Percentiles rank a stretch among this genome's conserved stretches.
These are phyloP conservation scores for Drosophila ananassae DNA, from an alignment of 1,140 invertebrate genomes.

Conservation along the genomic window DNA sequence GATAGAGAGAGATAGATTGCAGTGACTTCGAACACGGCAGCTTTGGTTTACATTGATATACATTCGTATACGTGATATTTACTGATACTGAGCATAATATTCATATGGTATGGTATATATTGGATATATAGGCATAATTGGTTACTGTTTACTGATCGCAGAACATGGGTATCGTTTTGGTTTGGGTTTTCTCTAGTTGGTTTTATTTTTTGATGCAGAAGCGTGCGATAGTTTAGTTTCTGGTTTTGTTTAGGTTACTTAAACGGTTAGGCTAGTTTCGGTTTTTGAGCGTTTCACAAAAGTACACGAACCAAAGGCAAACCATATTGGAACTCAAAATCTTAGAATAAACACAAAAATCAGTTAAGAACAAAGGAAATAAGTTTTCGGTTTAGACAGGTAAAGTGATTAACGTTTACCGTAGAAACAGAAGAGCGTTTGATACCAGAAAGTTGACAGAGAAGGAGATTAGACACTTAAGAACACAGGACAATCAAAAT, in stretches of 20 bases:
- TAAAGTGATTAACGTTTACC: slow-evolving; percentile 32
- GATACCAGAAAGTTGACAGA: slow-evolving; percentile 44
- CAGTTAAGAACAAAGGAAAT: slow-evolving; percentile 40
- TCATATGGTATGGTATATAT: slow-evolving; percentile 55
- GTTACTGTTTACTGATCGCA: slow-evolving; percentile 73
- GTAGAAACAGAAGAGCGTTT: slow-evolving; percentile 31
- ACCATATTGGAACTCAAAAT: slow-evolving; percentile 42
- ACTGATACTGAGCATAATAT: slow-evolving; percentile 76
- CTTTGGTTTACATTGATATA: slow-evolving; percentile 71
- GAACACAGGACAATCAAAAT: slow-evolving; percentile 44
- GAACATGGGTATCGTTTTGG: slow-evolving; percentile 65
- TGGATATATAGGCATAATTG: slow-evolving; percentile 62
- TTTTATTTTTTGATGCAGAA: slow-evolving; percentile 75
- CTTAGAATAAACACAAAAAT: slow-evolving; percentile 17
- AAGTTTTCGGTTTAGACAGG: slow-evolving; percentile 16
- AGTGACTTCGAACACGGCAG: slow-evolving; percentile 69
- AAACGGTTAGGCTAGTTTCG: slow-evolving; percentile 77
- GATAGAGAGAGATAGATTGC: slow-evolving; percentile 57
- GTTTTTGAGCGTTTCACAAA: slow-evolving; percentile 77
- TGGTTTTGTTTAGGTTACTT: slow-evolving; percentile 69
- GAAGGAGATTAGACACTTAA: slow-evolving; percentile 41
- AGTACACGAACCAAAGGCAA: slow-evolving; percentile 63
- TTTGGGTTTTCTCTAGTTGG: slow-evolving; percentile 46
- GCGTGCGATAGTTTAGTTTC: slow-evolving; percentile 80
- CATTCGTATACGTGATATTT: slow-evolving; percentile 74